Conservation (phyloP, 2,888 invertebrate species). For the Cremastinae sp. region DNA sequence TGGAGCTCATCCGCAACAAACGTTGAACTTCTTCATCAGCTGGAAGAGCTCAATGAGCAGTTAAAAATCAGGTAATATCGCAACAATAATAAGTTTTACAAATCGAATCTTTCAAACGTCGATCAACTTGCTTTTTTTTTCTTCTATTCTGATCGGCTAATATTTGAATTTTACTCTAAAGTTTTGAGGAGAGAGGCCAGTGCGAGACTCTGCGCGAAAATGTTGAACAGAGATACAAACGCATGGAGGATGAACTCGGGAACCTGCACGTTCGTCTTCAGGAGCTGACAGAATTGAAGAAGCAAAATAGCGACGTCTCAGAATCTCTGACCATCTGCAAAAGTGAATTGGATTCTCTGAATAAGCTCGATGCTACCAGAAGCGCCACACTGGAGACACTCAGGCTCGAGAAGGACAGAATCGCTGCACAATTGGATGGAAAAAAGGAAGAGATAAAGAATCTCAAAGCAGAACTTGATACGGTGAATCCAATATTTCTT, state of each 20-base stretch:
- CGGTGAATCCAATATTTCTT: constrained; percentile 61
- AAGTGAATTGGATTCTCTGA: constrained; percentile 74
- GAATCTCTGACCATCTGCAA: constrained; percentile 74
- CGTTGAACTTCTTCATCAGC: constrained; percentile 75
- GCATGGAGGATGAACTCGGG: constrained; percentile 70
- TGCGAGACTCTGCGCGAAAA: constrained; percentile 72
- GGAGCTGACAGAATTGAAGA: constrained; percentile 69
- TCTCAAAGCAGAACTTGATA: constrained; percentile 71
- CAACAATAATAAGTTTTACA: too few species aligned
- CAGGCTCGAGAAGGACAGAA: constrained; percentile 71
- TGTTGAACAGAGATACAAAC: constrained; percentile 71
- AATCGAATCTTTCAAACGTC: not conserved
- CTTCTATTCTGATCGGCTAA: too few species aligned
- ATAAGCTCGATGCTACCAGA: constrained; percentile 70
- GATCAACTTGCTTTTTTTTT: too few species aligned
- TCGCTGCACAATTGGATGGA: constrained; percentile 67
- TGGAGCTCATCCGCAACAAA: constrained; percentile 78
- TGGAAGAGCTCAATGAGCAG: constrained; percentile 77
- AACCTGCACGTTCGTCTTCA: constrained; percentile 72
- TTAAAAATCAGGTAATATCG: constrained; percentile 79
- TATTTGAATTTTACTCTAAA: constrained; percentile 64
- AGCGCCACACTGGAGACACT: constrained; percentile 72
- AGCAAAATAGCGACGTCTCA: constrained; percentile 69
- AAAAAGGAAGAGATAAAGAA: constrained; percentile 71
- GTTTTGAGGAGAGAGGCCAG: constrained; percentile 77